These are phyloP conservation scores for Leuciscus idus DNA, from an alignment of 2,113 vertebrate species.

Conservation along the genomic window DNA sequence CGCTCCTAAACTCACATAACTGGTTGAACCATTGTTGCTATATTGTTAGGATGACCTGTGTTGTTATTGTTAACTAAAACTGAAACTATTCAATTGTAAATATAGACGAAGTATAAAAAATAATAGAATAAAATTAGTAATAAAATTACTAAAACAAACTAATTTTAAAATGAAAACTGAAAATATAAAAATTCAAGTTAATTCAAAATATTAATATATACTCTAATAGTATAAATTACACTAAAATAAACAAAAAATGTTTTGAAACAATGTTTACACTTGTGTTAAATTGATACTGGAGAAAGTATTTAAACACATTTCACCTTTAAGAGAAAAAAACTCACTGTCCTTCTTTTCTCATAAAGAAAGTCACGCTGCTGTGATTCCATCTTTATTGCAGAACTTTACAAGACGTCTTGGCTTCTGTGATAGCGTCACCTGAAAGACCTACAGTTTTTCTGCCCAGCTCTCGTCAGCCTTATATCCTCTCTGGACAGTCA, in stretches of 20 bases:
- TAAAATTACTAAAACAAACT: not conserved
- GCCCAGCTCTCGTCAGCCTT: not conserved
- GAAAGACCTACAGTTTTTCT: slow-evolving; percentile 14
- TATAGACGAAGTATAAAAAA: no score
- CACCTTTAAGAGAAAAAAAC: not conserved
- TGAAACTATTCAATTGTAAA: not conserved
- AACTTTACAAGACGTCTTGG: not conserved
- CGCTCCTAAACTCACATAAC: not conserved
- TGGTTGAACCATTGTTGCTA: not conserved
- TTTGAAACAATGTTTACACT: no score
- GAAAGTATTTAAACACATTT: not conserved
- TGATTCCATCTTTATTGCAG: not conserved
- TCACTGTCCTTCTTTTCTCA: not conserved
- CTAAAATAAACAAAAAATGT: no score
- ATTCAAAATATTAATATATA: not conserved
- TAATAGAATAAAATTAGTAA: not conserved
- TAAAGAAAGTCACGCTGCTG: not conserved
- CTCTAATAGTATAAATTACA: not conserved
- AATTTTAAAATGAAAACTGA: not conserved
- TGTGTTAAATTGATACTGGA: not conserved
- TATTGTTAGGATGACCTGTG: not conserved
- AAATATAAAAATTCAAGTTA: no score
- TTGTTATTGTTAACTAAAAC: not conserved
- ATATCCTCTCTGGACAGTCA: not conserved
- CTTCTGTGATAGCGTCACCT: not conserved